Conservation (phyloP, 2,888 invertebrate species). For the Polietes domitor region DNA sequence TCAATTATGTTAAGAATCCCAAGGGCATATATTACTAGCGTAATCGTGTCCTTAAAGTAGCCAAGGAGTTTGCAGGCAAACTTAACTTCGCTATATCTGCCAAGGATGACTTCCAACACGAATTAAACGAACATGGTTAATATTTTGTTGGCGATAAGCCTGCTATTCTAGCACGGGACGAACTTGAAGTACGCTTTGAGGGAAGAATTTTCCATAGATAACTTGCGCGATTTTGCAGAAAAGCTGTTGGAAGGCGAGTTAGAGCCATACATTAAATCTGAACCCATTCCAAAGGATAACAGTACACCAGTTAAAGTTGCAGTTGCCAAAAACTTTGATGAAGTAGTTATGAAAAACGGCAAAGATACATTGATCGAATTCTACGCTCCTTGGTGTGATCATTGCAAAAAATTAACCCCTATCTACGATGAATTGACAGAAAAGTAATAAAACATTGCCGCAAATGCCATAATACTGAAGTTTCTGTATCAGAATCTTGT, state of each 20-base stretch:
- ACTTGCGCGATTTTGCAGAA: slow-evolving; percentile 91
- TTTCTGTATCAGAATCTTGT: too few relatives aligned
- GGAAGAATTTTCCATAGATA: slow-evolving; percentile 94
- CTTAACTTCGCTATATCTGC: slow-evolving; percentile 94
- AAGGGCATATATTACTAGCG: slow-evolving; percentile 99
- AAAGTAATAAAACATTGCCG: too few relatives aligned
- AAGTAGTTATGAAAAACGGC: slow-evolving; percentile 93
- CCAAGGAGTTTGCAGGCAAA: slow-evolving; percentile 80
- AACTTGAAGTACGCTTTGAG: slow-evolving; percentile 95
- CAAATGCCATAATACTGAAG: too few relatives aligned
- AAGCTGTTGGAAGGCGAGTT: slow-evolving; percentile 91
- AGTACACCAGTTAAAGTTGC: slow-evolving; percentile 92
- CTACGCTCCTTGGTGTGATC: slow-evolving; percentile 99
- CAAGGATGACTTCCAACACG: slow-evolving; percentile 96
- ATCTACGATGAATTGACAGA: slow-evolving; percentile 96
- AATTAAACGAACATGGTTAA: slow-evolving; percentile 96
- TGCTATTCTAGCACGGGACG: slow-evolving; percentile 90
- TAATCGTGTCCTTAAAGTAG: slow-evolving; percentile 94
- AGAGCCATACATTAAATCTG: slow-evolving; percentile 97
- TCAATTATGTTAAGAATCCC: slow-evolving; percentile 97
- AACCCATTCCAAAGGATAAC: slow-evolving; percentile 92
- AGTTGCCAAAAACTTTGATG: slow-evolving; percentile 98
- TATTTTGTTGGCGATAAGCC: slow-evolving; percentile 95
- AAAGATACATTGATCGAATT: slow-evolving; percentile 98
- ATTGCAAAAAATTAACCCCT: slow-evolving; percentile 97